phyloP scores from a whole-genome alignment of 2,888 invertebrate species.

The Heliothis peltigera region DNA sequence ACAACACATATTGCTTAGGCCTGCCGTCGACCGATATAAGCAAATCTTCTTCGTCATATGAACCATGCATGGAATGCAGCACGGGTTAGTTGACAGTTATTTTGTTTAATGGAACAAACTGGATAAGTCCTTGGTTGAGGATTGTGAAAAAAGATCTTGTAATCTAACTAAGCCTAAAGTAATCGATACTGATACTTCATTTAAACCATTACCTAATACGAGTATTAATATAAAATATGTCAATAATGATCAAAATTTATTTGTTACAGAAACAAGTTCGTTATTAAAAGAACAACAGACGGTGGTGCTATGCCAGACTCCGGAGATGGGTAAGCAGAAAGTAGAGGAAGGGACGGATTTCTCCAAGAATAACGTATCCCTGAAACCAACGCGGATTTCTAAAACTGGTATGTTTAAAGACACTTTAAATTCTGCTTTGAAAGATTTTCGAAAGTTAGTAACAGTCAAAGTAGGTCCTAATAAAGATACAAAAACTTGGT shows the following conservation, averaged over 20 bases:
- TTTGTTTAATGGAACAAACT: too few species aligned
- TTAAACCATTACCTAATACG: too few species aligned
- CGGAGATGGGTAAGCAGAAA: conserved; percentile 1
- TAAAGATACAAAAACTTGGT: too few species aligned
- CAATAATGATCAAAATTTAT: background rate
- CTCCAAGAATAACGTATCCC: conserved; percentile 18
- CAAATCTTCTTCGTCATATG: background rate
- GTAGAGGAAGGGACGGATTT: conserved; percentile 17
- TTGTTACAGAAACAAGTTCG: conserved; percentile 18
- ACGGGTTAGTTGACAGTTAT: conserved; percentile 23
- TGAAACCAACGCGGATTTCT: background rate
- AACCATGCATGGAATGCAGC: conserved; percentile 3
- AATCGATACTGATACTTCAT: too few species aligned
- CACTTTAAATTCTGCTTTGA: background rate
- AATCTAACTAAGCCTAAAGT: too few species aligned
- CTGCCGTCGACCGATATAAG: background rate
- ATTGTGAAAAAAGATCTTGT: too few species aligned
- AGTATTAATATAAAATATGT: too few species aligned
- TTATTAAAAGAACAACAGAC: conserved; percentile 48
- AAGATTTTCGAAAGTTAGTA: background rate
- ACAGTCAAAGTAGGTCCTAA: too few species aligned
- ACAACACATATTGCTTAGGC: conserved; percentile 39
- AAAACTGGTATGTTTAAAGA: conserved; percentile 4
- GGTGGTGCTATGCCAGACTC: conserved; percentile 35
- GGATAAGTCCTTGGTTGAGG: too few species aligned